Evolutionary conservation across 2,797 vertebrate species (phyloP), one percentile per base, ranked within the genome.

Genomic region (Argyrosomus regius): DNA sequence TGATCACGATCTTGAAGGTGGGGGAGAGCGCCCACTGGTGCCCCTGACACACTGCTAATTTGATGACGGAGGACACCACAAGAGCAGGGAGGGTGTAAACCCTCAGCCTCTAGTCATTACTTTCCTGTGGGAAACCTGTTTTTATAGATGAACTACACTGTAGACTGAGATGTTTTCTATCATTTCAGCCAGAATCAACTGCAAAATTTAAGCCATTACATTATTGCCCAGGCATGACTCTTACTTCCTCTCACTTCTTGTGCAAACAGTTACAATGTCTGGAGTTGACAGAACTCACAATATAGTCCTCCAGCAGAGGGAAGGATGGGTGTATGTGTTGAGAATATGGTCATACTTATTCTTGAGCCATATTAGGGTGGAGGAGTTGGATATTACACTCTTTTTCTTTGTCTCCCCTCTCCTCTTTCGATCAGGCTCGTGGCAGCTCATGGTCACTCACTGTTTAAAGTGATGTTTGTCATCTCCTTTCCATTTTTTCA

Each of bases 221-320:
- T 65, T 48, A 69, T 66, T 72, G 14, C 35, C 50, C 43, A 35
- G 17, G 17, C 20, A 12, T 20, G 17, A n/a, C 14, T 48, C 2
- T 41, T 66, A 20, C n/a, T 50, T 74, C 48, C 20, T 22, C 13
- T 45, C 1, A 3, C 53, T 48, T 7, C 16, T 53, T 39, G n/a
- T 61, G 43, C 49, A 35, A 31, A 68, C 43, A 48, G 22, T 48
- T 12, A 57, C 26, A 53, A 24, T 65, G 52, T 53, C 20, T 64
- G 24, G n/a, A 72, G 17, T 13, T 20, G 24, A 49, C 13, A 46
- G 22, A 58, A 60, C 59, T 22, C 6, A 67, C 57, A 46, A 45
- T 65, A 3, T 72, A 20, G 18, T 71, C 57, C 10, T 78, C 84
- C 83, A 83, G 73, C 75, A 89, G 81, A 77, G 84, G 77, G 35